These are phyloP conservation scores for Syrmaticus mikado DNA, from an alignment of 2,113 vertebrate genomes.

Conservation along the genomic window DNA sequence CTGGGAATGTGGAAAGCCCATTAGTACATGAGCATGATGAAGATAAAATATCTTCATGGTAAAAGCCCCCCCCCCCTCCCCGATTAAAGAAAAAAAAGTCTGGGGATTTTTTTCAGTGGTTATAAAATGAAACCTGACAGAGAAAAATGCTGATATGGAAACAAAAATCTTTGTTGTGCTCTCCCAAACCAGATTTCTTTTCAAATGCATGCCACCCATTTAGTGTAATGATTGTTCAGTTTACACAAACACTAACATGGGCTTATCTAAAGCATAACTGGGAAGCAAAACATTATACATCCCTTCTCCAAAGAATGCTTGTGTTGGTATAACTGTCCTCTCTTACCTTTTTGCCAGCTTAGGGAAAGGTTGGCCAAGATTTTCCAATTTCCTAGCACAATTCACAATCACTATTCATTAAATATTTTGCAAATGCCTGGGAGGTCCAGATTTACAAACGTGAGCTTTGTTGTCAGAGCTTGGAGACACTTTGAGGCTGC, in stretches of 20 bases:
- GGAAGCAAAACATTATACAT: not conserved
- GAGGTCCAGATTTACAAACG: not conserved
- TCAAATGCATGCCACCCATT: not conserved
- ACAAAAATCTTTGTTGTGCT: not conserved
- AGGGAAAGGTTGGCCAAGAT: not conserved
- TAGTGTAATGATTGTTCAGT: not conserved
- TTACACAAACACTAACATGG: not conserved
- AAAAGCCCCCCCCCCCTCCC: not conserved
- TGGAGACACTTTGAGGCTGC: not conserved
- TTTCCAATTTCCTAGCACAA: fast-evolving
- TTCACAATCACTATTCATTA: fast-evolving
- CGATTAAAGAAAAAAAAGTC: not conserved
- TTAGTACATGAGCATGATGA: slow-evolving; percentile 9
- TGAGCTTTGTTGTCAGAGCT: not conserved
- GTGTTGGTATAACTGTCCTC: not conserved
- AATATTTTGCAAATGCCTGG: not conserved
- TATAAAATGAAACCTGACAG: not conserved
- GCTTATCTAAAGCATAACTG: not conserved
- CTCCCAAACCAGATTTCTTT: not conserved
- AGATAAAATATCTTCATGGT: slow-evolving; percentile 40
- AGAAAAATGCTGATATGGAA: not conserved
- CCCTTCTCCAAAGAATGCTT: not conserved
- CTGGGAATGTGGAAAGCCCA: slow-evolving; percentile 41
- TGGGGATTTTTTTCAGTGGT: not conserved
- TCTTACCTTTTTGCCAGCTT: not conserved